phyloP scores from a whole-genome alignment of 2,113 vertebrate species.

The Cynopterus brachyotis region DNA sequence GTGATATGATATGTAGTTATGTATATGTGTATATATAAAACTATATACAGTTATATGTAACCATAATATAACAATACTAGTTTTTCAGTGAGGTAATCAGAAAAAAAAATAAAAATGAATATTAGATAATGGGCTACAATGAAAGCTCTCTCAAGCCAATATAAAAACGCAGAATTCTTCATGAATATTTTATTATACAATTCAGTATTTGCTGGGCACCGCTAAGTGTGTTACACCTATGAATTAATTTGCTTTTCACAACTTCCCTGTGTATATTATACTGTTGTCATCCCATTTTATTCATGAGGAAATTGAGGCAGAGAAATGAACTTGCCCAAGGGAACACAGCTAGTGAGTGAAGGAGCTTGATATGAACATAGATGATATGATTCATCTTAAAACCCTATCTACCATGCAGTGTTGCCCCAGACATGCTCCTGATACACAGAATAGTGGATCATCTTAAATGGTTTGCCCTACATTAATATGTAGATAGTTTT shows the following conservation, averaged over 20 bases:
- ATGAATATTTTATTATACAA: neutral
- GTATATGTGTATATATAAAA: neutral
- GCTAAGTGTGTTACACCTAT: neutral
- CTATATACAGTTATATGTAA: neutral
- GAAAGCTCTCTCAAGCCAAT: neutral
- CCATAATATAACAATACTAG: neutral
- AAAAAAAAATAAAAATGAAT: neutral
- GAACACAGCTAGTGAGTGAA: neutral
- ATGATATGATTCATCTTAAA: neutral
- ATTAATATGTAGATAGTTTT: neutral
- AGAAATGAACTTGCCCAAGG: neutral
- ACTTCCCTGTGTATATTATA: neutral
- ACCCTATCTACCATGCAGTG: neutral
- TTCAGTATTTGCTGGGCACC: neutral
- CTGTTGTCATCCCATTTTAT: neutral
- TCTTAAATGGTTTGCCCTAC: neutral
- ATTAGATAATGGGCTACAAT: neutral
- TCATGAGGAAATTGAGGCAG: neutral
- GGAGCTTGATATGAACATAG: neutral
- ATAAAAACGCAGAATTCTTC: neutral
- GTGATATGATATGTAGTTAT: neutral
- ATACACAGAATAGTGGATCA: neutral
- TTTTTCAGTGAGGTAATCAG: neutral
- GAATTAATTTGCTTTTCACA: neutral
- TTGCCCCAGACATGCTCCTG: neutral